These are phyloP conservation scores for Solea senegalensis DNA, from an alignment of 2,113 vertebrate species.

Conservation along the genomic window DNA sequence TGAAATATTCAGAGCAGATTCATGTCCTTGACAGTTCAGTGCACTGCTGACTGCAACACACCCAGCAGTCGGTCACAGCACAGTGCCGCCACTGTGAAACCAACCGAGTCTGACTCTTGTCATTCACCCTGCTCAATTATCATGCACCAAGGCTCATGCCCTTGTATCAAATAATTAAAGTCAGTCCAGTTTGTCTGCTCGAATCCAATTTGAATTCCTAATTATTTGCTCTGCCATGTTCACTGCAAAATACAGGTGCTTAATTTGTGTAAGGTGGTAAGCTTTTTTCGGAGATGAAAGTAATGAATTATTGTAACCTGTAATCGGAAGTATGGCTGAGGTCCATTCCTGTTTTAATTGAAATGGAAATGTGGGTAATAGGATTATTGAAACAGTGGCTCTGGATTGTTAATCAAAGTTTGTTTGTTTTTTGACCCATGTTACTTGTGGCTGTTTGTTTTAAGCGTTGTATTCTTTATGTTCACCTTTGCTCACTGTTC, in stretches of 20 bases:
- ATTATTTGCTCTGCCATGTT: slow-evolving; percentile 31
- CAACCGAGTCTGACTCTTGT: slow-evolving; percentile 24
- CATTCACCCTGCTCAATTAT: slow-evolving; percentile 37
- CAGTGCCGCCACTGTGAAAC: slow-evolving; percentile 25
- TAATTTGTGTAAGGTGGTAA: slow-evolving; percentile 34
- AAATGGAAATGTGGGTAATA: slow-evolving; percentile 30
- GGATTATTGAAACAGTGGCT: slow-evolving; percentile 33
- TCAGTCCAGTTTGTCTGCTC: slow-evolving; percentile 45
- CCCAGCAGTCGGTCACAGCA: slow-evolving; percentile 54
- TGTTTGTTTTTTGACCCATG: background rate
- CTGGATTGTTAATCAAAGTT: slow-evolving; percentile 15
- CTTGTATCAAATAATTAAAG: slow-evolving; percentile 64
- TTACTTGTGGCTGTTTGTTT: background rate
- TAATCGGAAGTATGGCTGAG: slow-evolving; percentile 37
- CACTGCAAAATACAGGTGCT: slow-evolving; percentile 15
- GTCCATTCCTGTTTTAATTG: slow-evolving; percentile 33
- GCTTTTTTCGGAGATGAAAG: slow-evolving; percentile 8
- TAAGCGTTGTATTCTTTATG: background rate
- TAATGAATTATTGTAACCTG: slow-evolving; percentile 51
- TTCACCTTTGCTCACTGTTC: background rate
- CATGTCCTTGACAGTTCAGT: slow-evolving; percentile 53
- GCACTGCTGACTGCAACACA: slow-evolving; percentile 44
- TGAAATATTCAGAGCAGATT: slow-evolving; percentile 49
- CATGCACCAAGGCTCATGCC: slow-evolving; percentile 49
- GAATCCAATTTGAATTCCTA: slow-evolving; percentile 62